These are phyloP conservation scores for Cygnus olor DNA, from an alignment of 2,797 vertebrate genomes.

Conservation along the genomic window DNA sequence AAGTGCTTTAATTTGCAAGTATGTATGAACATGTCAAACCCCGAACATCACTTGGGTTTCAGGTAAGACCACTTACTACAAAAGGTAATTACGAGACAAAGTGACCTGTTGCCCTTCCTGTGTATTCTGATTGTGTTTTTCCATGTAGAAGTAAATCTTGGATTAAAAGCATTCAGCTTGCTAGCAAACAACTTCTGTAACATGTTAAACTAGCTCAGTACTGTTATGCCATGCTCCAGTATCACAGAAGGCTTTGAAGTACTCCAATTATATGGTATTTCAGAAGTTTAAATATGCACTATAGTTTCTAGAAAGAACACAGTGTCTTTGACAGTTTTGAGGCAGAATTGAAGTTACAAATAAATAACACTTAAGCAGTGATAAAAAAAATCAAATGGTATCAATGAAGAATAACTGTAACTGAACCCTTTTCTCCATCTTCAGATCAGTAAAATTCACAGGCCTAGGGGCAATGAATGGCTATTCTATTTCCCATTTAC, in stretches of 20 bases:
- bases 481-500: slow-evolving; percentile 81
- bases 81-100: background rate
- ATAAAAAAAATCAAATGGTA: slow-evolving; percentile 20
- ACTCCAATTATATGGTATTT: rapidly evolving
- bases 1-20: background rate
- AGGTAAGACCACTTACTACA: background rate
- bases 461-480: slow-evolving; percentile 54
- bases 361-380: background rate
- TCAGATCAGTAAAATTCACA: slow-evolving; percentile 28
- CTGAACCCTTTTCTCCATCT: slow-evolving; percentile 32
- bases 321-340: background rate
- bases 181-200: background rate
- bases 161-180: background rate
- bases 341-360: background rate
- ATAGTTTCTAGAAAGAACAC: background rate
- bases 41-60: background rate
- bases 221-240: background rate
- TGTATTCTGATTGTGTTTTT: background rate
- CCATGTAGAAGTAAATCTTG: background rate
- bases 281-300: background rate
- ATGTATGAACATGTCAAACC: background rate
- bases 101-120: background rate
- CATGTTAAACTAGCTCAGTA: background rate
- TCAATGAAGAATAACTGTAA: slow-evolving; percentile 50
- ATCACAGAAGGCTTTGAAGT: background rate